Evolutionary conservation across 2,113 vertebrate genomes (phyloP).

Genomic region (Sisor rabdophorus): DNA sequence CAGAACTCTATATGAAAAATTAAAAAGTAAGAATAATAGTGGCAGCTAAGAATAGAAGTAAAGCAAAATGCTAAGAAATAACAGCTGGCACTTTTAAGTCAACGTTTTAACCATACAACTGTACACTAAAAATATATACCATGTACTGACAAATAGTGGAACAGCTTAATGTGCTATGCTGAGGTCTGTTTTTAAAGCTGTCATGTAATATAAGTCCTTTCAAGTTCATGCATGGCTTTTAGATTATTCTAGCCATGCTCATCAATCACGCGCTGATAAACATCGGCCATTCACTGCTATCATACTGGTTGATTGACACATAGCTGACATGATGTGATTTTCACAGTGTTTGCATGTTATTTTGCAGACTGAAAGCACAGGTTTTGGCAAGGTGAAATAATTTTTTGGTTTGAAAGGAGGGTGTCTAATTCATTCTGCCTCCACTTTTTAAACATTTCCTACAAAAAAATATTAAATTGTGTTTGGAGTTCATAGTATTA

Average conservation of each 20-base stretch:
- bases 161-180: background rate
- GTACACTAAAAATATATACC: background rate
- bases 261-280: conserved; percentile 4
- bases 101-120: background rate
- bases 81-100: background rate
- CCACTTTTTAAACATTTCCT: no score
- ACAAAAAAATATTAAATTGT: background rate
- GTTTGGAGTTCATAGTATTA: no score
- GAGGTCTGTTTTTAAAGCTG: background rate
- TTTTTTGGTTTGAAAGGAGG: background rate
- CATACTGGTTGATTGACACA: background rate
- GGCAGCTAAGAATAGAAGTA: background rate
- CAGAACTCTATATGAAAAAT: background rate
- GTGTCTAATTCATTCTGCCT: background rate
- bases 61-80: background rate
- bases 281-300: background rate
- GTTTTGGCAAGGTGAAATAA: background rate
- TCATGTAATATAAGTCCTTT: background rate
- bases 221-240: background rate
- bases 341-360: background rate
- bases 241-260: background rate
- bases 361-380: background rate
- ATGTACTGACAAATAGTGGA: background rate
- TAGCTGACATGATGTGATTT: background rate
- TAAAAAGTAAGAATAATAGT: background rate